Base-by-base conservation (phyloP, 1,140 invertebrate genomes). In the Phymorhynchus buccinoides region DNA sequence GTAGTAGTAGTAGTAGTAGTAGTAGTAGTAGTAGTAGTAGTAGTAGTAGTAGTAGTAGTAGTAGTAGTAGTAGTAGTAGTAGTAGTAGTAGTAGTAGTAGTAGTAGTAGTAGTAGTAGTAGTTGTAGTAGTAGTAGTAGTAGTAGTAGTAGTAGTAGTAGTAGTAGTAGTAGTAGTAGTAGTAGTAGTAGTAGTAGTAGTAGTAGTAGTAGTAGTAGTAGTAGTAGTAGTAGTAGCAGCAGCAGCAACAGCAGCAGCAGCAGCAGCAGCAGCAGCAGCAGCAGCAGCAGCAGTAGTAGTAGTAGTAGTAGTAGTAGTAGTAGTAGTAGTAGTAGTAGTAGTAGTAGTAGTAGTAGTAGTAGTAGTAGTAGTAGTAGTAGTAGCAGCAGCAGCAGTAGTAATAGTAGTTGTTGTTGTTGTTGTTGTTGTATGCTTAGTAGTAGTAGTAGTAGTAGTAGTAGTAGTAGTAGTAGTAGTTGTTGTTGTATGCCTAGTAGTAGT, bases 101-200 rank as follows among this genome's bases (percentile, higher is more conserved):
- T 66, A 66, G 56, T 66, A 66, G 56, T 66, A 66, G 56, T 66
- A 66, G 56, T 66, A 66, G n/a, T n/a, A n/a, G n/a, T n/a, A n/a
- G n/a, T n/a, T n/a, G 56, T 66, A 66, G 56, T 66, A 66, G 56
- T 66, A 66, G 56, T 66, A 66, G 30, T 66, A 66, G 56, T 66
- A 66, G 56, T 66, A 66, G 56, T 66, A 66, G 56, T 66, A 66
- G 56, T 66, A 66, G 56, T 66, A 66, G 56, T 66, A 66, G 56
- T 66, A 66, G 56, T 30, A 66, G 56, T 66, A 66, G 56, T 30
- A 66, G 56, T 66, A 66, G 56, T 66, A 66, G 56, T 66, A 66
- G 30, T 66, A 66, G 56, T 66, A 66, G 56, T 66, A 66, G 56
- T 30, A 66, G 56, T 66, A 66, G 56, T 66, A 66, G 56, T 66